Evolutionary conservation across 2,113 vertebrate species (phyloP).

Genomic region (Piaya cayana): DNA sequence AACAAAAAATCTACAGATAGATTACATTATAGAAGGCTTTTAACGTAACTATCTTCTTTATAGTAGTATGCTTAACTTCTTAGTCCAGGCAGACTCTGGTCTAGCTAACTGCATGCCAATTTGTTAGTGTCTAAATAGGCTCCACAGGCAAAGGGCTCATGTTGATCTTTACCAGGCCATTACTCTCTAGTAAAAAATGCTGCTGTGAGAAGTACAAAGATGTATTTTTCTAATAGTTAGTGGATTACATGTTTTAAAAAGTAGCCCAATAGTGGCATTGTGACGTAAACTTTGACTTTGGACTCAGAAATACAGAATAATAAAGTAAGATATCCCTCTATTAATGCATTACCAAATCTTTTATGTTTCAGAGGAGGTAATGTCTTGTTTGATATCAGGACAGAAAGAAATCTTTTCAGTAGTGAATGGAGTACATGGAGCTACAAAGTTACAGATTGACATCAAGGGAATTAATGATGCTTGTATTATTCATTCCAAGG

Average conservation of each 20-base stretch:
- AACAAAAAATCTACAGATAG: not conserved
- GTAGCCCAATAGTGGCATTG: not conserved
- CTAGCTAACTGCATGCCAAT: not conserved
- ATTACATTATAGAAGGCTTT: not conserved
- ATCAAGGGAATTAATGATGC: no score
- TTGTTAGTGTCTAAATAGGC: not conserved
- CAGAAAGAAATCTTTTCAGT: not conserved
- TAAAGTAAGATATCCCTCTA: not conserved
- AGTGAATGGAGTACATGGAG: no score
- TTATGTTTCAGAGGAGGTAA: not conserved
- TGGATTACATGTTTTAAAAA: not conserved
- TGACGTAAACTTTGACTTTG: not conserved
- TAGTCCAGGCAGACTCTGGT: not conserved
- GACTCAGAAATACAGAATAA: not conserved
- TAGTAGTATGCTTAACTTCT: not conserved
- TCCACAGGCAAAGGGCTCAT: not conserved
- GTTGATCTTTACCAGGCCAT: not conserved
- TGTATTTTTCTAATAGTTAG: not conserved
- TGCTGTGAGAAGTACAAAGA: not conserved
- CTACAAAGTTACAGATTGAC: no score
- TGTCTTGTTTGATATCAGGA: not conserved
- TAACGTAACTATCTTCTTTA: not conserved
- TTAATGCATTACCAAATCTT: not conserved
- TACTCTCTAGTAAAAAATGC: not conserved
- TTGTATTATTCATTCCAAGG: no score